Percentiles rank a stretch among this genome's conserved stretches.
Evolutionary conservation across 2,888 invertebrate species (phyloP).

Genomic region (Paralinhomoeus sp.): DNA sequence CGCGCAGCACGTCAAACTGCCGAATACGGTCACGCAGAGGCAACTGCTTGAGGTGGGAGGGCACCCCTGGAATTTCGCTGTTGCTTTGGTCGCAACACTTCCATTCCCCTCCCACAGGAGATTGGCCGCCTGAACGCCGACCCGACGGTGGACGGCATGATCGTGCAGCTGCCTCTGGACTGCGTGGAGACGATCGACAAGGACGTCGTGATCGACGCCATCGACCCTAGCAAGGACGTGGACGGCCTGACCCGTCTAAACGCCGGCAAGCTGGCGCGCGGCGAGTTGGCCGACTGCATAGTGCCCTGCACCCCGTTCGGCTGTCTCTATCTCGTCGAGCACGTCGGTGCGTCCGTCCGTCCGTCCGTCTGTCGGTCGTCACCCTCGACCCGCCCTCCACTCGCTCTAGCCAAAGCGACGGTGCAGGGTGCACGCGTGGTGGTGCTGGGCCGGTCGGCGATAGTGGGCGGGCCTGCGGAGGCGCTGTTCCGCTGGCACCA

Average conservation of each 20-base stretch:
- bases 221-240: conserved; percentile 48
- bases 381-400: too few species aligned
- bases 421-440: conserved; percentile 66
- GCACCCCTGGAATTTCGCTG: too few species aligned
- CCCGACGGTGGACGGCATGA: conserved; percentile 37
- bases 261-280: conserved; percentile 70
- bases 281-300: conserved; percentile 50
- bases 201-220: conserved; percentile 42
- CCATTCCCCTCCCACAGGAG: too few species aligned
- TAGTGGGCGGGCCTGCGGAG: conserved; percentile 82
- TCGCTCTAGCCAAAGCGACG: conserved; percentile 40
- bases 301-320: conserved; percentile 91
- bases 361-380: too few species aligned
- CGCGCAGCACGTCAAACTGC: conserved; percentile 53
- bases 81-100: too few species aligned
- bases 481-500: conserved; percentile 85
- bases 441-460: conserved; percentile 84
- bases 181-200: conserved; percentile 58
- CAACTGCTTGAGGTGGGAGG: conserved; percentile 38
- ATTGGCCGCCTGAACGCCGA: conserved; percentile 57
- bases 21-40: conserved; percentile 51
- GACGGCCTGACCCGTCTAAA: conserved; percentile 41
- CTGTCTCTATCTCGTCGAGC: conserved; percentile 65
- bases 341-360: conserved; percentile 7
- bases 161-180: conserved; percentile 51